Evolutionary conservation across 2,888 invertebrate genomes (phyloP).

Genomic region (Minunthozetes semirufus): DNA sequence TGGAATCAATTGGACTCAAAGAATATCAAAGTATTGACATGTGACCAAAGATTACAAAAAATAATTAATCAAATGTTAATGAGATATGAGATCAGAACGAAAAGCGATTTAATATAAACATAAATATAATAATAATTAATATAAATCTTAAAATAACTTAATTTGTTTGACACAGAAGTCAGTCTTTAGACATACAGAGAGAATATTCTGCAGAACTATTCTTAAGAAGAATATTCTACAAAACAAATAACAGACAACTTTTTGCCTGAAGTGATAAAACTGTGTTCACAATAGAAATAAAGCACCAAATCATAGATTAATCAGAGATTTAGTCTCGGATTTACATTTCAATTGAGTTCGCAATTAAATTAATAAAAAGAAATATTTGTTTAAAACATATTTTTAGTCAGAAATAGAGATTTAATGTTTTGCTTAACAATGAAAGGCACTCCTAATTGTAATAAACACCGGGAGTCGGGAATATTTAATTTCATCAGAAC

Average conservation of each 20-base stretch:
- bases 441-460: slow-evolving; percentile 25
- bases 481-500: no score
- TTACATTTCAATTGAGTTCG: not conserved
- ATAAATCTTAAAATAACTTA: no score
- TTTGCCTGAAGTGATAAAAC: not conserved
- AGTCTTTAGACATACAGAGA: no score
- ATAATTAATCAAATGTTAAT: not conserved
- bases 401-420: not conserved
- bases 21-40: not conserved
- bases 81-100: slow-evolving; percentile 2
- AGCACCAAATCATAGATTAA: not conserved
- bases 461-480: slow-evolving; percentile 10
- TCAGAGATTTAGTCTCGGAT: not conserved
- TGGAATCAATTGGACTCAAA: not conserved
- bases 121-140: not conserved
- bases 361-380: not conserved
- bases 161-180: no score
- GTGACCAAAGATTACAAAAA: no score
- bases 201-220: no score
- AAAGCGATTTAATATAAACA: not conserved
- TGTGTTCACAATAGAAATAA: not conserved
- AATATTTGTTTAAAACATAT: not conserved
- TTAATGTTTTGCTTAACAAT: not conserved
- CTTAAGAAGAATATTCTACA: no score
- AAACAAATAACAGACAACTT: no score